Evolutionary conservation across 1,140 invertebrate species (phyloP).

Genomic region (Drosophila ohnishii): DNA sequence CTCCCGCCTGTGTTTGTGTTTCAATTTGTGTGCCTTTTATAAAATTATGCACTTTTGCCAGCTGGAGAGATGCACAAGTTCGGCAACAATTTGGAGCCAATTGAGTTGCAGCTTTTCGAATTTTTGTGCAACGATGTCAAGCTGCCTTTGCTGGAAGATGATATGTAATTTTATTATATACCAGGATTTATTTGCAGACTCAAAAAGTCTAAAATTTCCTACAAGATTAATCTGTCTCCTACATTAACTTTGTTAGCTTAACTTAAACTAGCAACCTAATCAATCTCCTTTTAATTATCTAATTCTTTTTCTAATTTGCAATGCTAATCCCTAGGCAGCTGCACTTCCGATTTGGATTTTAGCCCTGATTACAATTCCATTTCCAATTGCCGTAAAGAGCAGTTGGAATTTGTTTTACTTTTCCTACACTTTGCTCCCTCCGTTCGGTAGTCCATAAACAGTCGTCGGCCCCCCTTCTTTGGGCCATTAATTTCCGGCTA

Average conservation of each 20-base stretch:
- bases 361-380: slow-evolving; percentile 37
- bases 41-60: slow-evolving; percentile 77
- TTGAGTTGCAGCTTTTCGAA: slow-evolving; percentile 38
- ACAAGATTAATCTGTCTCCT: background rate
- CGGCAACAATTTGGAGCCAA: slow-evolving; percentile 38
- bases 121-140: slow-evolving; percentile 1
- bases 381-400: slow-evolving; percentile 43
- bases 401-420: slow-evolving; percentile 45
- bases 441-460: slow-evolving; percentile 50
- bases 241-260: background rate
- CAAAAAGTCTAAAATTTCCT: too few relatives aligned
- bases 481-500: slow-evolving; percentile 54
- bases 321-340: slow-evolving; percentile 35
- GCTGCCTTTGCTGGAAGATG: background rate
- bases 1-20: slow-evolving; percentile 65
- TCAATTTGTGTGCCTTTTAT: slow-evolving; percentile 77
- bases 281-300: slow-evolving; percentile 37
- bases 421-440: slow-evolving; percentile 20
- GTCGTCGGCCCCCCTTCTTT: background rate
- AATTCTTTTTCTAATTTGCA: slow-evolving; percentile 39
- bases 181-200: background rate
- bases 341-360: slow-evolving; percentile 27
- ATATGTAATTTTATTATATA: background rate
- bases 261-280: background rate
- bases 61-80: slow-evolving; percentile 33